Conservation (phyloP, 2,888 invertebrate genomes). For the Elegia similella region DNA sequence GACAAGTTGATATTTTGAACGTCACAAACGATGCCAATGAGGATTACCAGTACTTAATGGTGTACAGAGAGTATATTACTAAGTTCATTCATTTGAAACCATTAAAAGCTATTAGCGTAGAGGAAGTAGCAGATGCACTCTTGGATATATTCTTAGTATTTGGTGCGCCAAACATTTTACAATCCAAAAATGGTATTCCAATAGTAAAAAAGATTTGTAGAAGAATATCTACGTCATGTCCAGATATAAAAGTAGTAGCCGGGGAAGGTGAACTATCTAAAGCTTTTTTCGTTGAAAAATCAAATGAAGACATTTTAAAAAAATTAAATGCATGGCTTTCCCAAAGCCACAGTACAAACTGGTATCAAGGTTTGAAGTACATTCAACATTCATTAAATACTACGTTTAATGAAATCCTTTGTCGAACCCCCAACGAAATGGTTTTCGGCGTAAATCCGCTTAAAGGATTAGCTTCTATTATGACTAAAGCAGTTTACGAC, state of each 20-base stretch:
- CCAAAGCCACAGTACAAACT: conserved; percentile 42
- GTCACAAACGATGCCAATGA: conserved; percentile 44
- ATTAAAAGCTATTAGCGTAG: conserved; percentile 42
- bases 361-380: conserved; percentile 53
- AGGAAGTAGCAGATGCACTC: conserved; percentile 44
- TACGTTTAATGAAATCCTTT: conserved; percentile 41
- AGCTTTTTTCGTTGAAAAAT: conserved; percentile 37
- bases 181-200: conserved; percentile 50
- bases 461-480: conserved; percentile 39
- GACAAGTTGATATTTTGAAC: conserved; percentile 51
- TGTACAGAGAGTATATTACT: conserved; percentile 47
- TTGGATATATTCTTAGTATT: conserved; percentile 53
- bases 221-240: conserved; percentile 37
- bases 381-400: conserved; percentile 51
- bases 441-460: conserved; percentile 46
- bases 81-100: conserved; percentile 52
- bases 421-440: conserved; percentile 48
- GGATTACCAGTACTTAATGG: conserved; percentile 50
- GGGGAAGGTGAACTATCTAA: conserved; percentile 33
- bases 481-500: conserved; percentile 37
- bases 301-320: conserved; percentile 50
- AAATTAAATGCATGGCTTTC: conserved; percentile 46
- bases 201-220: conserved; percentile 49
- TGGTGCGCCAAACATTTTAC: conserved; percentile 57
- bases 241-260: conserved; percentile 45